phyloP scores from a whole-genome alignment of 2,888 invertebrate species.

The Alsophila aescularia region DNA sequence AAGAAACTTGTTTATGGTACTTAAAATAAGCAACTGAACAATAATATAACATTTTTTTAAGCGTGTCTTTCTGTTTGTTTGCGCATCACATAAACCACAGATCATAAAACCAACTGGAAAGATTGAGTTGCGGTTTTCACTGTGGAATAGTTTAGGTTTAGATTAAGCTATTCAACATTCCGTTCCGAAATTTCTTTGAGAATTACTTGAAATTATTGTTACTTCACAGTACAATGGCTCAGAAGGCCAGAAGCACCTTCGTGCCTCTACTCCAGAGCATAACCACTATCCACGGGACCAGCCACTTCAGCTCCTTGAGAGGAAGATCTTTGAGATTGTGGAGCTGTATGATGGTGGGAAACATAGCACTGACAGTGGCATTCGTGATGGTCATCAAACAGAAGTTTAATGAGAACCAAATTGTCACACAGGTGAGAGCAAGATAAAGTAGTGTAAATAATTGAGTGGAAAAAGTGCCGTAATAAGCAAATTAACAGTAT shows the following conservation, averaged over 20 bases:
- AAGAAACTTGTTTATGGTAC: no score
- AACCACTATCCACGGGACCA: slow-evolving; percentile 63
- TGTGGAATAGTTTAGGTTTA: no score
- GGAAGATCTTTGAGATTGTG: slow-evolving; percentile 49
- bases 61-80: no score
- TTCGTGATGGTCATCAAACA: slow-evolving; percentile 60
- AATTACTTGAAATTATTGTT: background rate
- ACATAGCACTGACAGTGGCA: slow-evolving; percentile 46
- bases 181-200: background rate
- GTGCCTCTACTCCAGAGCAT: slow-evolving; percentile 43
- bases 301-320: slow-evolving; percentile 45
- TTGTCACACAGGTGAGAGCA: slow-evolving; percentile 65
- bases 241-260: slow-evolving; percentile 23
- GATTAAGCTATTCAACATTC: no score
- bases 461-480: no score
- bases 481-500: no score
- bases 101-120: no score
- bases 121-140: no score
- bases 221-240: slow-evolving; percentile 21
- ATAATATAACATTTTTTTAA: no score
- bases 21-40: no score
- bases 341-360: slow-evolving; percentile 48
- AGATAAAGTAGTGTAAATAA: no score
- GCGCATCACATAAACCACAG: no score
- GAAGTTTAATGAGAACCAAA: slow-evolving; percentile 61